Percentiles rank a stretch among this genome's conserved stretches.
These are phyloP conservation scores for Promerops cafer DNA, from an alignment of 2,113 vertebrate genomes.

Conservation along the genomic window DNA sequence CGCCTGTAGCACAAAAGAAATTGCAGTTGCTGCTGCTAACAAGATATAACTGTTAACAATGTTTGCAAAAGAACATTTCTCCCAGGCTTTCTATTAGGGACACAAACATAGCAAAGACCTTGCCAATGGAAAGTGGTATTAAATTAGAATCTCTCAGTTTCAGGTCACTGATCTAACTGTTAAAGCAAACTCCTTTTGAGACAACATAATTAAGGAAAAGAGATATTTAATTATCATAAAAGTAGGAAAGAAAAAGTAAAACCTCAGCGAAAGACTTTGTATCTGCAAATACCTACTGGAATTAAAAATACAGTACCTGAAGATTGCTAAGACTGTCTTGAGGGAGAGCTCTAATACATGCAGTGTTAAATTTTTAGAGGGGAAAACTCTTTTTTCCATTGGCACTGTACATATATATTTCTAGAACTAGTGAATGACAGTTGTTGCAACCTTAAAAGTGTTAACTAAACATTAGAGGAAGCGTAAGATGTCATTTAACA, in stretches of 20 bases:
- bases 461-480: background rate
- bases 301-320: rapidly evolving
- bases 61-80: background rate
- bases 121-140: background rate
- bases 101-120: background rate
- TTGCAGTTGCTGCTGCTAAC: background rate
- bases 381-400: background rate
- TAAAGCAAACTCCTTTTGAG: background rate
- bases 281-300: background rate
- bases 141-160: background rate
- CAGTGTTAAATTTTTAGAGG: background rate
- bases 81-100: background rate
- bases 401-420: rapidly evolving
- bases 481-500: background rate
- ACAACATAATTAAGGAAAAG: background rate
- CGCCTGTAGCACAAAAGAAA: background rate
- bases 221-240: background rate
- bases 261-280: background rate
- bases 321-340: background rate
- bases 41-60: background rate
- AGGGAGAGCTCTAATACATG: background rate
- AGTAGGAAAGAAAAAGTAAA: background rate
- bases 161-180: background rate
- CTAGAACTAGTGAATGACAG: background rate
- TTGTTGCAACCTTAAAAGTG: background rate